phyloP scores from a whole-genome alignment of 1,140 invertebrate species.

The Papilio polyxenes region DNA sequence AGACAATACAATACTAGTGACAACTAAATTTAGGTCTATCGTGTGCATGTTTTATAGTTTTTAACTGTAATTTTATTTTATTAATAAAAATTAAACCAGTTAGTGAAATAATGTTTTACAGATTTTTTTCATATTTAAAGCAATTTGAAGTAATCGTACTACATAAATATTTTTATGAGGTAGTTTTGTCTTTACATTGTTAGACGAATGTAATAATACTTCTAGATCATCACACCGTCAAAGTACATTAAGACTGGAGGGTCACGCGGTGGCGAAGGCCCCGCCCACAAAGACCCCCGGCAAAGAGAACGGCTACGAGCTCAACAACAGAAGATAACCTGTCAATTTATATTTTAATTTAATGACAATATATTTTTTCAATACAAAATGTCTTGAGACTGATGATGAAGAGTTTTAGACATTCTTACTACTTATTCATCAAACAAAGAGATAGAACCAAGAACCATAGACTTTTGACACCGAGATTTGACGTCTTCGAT shows the following conservation, averaged over 20 bases:
- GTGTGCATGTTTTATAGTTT: too few species aligned
- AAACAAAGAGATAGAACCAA: neutral
- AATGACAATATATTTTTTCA: slow-evolving; percentile 17
- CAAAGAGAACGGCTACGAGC: slow-evolving; percentile 75
- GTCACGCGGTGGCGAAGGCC: slow-evolving; percentile 73
- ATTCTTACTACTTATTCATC: neutral
- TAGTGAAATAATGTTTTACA: too few species aligned
- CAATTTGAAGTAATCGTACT: neutral
- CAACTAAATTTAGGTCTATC: neutral
- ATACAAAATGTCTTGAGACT: slow-evolving; percentile 35
- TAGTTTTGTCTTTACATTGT: too few species aligned
- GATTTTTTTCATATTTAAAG: neutral
- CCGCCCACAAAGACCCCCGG: slow-evolving; percentile 64
- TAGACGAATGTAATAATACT: slow-evolving; percentile 9
- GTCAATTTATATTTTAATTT: slow-evolving; percentile 13
- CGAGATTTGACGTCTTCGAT: slow-evolving; percentile 1
- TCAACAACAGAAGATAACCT: slow-evolving; percentile 72
- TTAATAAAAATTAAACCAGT: too few species aligned
- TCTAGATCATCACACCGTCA: slow-evolving; percentile 82
- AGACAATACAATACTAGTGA: too few species aligned
- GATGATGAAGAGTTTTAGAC: slow-evolving; percentile 20
- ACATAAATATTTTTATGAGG: neutral
- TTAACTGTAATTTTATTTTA: too few species aligned
- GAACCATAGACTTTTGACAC: slow-evolving; percentile 7
- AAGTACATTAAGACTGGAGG: slow-evolving; percentile 82